These are phyloP conservation scores for Pherbina coryleti DNA, from an alignment of 2,888 invertebrate genomes.

Conservation along the genomic window DNA sequence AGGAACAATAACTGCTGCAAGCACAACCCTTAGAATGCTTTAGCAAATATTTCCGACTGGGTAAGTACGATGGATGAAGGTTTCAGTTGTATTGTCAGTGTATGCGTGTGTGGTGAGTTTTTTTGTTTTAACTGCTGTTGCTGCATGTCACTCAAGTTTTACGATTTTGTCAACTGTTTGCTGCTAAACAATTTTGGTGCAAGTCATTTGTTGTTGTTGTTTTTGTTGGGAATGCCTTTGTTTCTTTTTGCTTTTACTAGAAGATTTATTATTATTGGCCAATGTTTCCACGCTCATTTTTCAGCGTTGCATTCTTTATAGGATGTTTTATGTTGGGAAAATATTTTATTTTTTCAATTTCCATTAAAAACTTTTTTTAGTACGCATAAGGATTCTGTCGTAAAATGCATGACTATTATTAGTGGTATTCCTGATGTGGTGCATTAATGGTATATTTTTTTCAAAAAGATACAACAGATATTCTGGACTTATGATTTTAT, in stretches of 20 bases:
- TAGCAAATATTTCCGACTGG: no score
- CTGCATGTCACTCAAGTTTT: slow-evolving; percentile 15
- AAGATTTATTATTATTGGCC: slow-evolving; percentile 5
- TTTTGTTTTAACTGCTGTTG: neutral
- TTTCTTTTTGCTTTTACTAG: neutral
- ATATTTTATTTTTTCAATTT: neutral
- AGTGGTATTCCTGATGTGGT: no score
- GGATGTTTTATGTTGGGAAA: neutral
- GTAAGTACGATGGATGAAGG: no score
- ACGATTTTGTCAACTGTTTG: slow-evolving; percentile 21
- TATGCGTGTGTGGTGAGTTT: neutral
- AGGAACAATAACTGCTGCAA: no score
- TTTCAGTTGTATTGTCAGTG: no score
- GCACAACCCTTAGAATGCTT: no score
- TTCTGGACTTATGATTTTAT: no score
- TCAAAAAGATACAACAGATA: no score
- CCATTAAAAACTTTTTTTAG: neutral
- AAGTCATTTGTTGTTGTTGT: slow-evolving; percentile 13
- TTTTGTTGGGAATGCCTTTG: neutral
- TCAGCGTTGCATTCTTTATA: neutral
- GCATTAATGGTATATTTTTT: no score
- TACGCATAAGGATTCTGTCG: neutral
- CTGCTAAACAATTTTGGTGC: slow-evolving; percentile 6
- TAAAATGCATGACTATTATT: neutral
- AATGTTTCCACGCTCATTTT: slow-evolving; percentile 1